Evolutionary conservation across 2,113 vertebrate genomes (phyloP).

Genomic region (Astur gentilis): DNA sequence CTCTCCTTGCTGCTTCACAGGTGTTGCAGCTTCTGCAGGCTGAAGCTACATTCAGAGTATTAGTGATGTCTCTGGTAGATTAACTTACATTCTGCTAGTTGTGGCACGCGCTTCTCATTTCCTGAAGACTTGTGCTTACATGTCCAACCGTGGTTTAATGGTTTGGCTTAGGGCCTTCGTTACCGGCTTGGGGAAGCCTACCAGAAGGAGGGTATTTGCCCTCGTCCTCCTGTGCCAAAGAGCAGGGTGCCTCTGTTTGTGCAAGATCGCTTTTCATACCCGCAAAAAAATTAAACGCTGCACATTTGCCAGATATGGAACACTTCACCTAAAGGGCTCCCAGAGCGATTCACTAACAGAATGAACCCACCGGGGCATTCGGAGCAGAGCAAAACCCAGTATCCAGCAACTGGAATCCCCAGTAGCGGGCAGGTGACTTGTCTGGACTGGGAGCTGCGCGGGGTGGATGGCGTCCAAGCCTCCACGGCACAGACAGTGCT

Average conservation of each 20-base stretch:
- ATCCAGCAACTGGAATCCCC: neutral
- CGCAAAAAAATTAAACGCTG: neutral
- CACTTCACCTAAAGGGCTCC: neutral
- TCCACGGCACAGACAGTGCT: rapidly evolving
- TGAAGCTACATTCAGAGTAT: neutral
- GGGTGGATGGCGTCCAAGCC: neutral
- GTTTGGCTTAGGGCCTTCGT: neutral
- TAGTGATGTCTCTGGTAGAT: neutral
- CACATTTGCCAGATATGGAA: neutral
- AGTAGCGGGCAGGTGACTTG: rapidly evolving
- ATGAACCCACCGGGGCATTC: rapidly evolving
- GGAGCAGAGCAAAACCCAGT: neutral
- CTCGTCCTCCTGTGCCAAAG: neutral
- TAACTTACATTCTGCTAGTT: neutral
- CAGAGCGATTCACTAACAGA: neutral
- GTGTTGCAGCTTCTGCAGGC: neutral
- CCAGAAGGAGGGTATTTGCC: neutral
- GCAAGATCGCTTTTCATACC: neutral
- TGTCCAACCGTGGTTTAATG: neutral
- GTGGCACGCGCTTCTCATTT: neutral
- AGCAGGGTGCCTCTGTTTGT: neutral
- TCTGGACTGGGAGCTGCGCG: neutral
- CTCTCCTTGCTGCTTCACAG: neutral
- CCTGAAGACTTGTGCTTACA: neutral
- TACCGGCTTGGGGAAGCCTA: neutral